These are phyloP conservation scores for Zootoca vivipara DNA, from an alignment of 2,113 vertebrate species.

Conservation along the genomic window DNA sequence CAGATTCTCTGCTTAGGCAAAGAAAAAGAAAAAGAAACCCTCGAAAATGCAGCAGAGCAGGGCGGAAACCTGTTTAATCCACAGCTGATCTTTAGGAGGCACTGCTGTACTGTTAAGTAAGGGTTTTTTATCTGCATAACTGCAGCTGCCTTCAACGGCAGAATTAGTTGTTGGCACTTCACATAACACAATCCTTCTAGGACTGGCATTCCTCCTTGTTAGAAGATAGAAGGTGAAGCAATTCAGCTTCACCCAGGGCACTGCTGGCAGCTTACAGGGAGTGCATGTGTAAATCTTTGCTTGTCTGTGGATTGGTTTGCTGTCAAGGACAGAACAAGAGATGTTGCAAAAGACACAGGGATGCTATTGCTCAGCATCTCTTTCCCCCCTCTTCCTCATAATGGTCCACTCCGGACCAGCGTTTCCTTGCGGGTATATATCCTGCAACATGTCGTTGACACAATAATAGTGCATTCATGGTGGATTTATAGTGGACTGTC, in stretches of 20 bases:
- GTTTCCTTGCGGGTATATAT: not conserved
- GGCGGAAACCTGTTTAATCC: fast-evolving
- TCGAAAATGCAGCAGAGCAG: not conserved
- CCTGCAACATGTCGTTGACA: not conserved
- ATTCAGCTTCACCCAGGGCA: not conserved
- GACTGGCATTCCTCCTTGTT: not conserved
- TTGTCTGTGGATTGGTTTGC: slow-evolving; percentile 18
- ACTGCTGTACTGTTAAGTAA: slow-evolving; percentile 14
- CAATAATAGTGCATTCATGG: no score
- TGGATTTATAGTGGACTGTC: no score
- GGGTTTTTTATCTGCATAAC: not conserved
- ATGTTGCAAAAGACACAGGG: not conserved
- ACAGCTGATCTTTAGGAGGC: not conserved
- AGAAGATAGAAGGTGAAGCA: not conserved
- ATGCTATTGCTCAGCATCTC: not conserved
- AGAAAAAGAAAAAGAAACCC: not conserved
- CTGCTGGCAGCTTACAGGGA: not conserved
- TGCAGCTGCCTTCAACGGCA: not conserved
- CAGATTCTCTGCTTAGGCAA: not conserved
- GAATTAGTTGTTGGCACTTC: not conserved
- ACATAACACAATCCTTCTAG: fast-evolving
- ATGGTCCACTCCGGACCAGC: no score
- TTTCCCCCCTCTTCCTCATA: not conserved
- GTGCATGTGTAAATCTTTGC: not conserved
- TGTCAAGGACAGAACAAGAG: not conserved